Evolutionary conservation across 2,888 invertebrate genomes (phyloP), one percentile per base, ranked within the genome.

Genomic region (Zootermopsis nevadensis): DNA sequence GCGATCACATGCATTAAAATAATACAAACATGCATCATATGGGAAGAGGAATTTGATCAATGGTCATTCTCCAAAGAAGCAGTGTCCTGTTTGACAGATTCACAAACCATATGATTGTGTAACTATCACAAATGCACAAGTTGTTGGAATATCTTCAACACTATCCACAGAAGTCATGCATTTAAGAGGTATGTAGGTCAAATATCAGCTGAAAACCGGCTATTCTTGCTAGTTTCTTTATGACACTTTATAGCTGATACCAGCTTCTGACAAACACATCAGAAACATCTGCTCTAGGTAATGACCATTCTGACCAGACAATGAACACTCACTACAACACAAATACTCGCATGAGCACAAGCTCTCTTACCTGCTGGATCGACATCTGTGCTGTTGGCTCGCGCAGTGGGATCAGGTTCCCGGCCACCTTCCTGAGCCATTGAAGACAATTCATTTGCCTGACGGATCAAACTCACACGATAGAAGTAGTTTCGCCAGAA

Each of bases 401-500:
- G 84, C 19, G 86, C 85, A 7, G 86, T 81, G 24, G 82, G 84
- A 27, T 83, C 80, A 31, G 83, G 79, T 30, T 82, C 83, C n/a
- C 81, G 79, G 84, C 87, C 86, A 30, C 88, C 88, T 85, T 88
- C 88, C 81, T 88, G 89, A 80, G 92, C 91, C 89, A 93, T 90
- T 79, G 94, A 93, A 87, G 94, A 94, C 30, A 95, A 91, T 90
- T 98, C 98, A 89, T 95, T 97, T 87, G 98, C 98, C 92, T 99
- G 99, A 89, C 98, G 97, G 89, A 99, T 97, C 87, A 99, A 94
- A 87, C 98, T 98, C 87, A 99, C 97, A 89, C 99, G 96, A 92
- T 99, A 99, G 92, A 99, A 99, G 90, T 99, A 99, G 93, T 99
- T 99, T 89, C 98, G 94, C 99, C 99, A 99, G 92, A 99, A 99